phyloP scores from a whole-genome alignment of 2,113 vertebrate genomes.

The Notothenia rossii region DNA sequence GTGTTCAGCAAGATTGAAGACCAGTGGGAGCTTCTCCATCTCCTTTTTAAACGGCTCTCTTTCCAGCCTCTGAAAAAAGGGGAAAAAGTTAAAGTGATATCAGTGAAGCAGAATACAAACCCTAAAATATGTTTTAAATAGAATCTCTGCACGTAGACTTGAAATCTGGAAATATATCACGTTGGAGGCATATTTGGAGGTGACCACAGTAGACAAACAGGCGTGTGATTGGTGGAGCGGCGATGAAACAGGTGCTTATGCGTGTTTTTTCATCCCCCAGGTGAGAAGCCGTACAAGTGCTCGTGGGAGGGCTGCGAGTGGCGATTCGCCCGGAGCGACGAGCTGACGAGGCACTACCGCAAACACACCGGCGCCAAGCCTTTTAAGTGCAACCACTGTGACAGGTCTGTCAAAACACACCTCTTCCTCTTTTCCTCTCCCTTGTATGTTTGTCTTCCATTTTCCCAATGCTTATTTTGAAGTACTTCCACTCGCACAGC shows the following conservation, averaged over 20 bases:
- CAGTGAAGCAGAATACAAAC: constrained; percentile 1
- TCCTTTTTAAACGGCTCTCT: constrained; percentile 46
- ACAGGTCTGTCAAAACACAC: constrained; percentile 89
- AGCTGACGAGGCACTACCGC: constrained; percentile 99
- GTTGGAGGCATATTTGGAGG: neutral
- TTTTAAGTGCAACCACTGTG: constrained; percentile 99
- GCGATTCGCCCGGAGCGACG: constrained; percentile 99
- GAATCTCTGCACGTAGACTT: neutral
- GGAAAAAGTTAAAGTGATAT: neutral
- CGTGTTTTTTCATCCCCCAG: constrained; percentile 60
- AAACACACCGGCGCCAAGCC: constrained; percentile 99
- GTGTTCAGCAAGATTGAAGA: constrained; percentile 70
- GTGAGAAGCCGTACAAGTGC: constrained; percentile 99
- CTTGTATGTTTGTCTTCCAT: constrained; percentile 26
- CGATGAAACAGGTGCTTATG: constrained; percentile 54
- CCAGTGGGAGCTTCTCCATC: constrained; percentile 66
- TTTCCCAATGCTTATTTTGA: constrained; percentile 50
- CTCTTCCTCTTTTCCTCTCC: constrained; percentile 20
- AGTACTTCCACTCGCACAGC: constrained; percentile 41
- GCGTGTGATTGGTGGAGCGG: constrained; percentile 27
- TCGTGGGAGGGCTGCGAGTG: constrained; percentile 99
- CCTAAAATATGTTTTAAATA: neutral
- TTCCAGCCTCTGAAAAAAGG: constrained; percentile 13
- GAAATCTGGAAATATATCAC: neutral
- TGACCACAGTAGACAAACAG: constrained; percentile 6